Evolutionary conservation across 2,113 vertebrate genomes (phyloP), one percentile per base, ranked within the genome.

Genomic region (Leptobrachium leishanense): DNA sequence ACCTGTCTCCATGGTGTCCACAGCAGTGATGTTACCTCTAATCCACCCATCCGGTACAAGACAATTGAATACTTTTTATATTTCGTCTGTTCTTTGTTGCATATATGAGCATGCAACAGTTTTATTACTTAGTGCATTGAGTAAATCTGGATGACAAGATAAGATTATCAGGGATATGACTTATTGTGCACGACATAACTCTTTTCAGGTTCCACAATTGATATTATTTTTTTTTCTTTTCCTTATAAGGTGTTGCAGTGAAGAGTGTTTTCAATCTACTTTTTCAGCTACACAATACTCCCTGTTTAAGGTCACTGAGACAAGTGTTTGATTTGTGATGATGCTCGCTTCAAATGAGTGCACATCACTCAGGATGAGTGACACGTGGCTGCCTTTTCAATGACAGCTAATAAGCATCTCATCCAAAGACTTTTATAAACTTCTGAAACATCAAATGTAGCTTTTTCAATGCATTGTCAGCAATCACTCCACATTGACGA

Each of bases 361-460:
- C 5, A 46, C 67, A 63, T 77, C 75, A 69, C 75, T 77, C 75
- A 68, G n/a, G 67, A 55, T 77, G 75, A 69, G 68, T 59, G 75
- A 68, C 75, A 76, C 5, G 43, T 77, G 75, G 75, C 75, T 77
- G 75, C 75, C 67, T 43, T 43, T 69, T 68, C 41, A 77, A 57
- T 77, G 75, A 77, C 75, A 68, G 50, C 75, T 77, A 77, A 68
- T 77, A 50, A 68, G 42, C 40, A 40, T 31, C 66, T 77, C 65
- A 68, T 77, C 66, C 50, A 55, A 77, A 69, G 75, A 53, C 65
- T 77, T 68, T 77, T 68, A 59, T 77, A 77, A 77, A 77, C 75
- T 43, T 59, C 75, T 57, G 40, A 77, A 42, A 68, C 75, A 77
- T 44, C 66, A 77, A 42, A 44, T 43, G 50, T 69, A 63, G 75